phyloP scores from a whole-genome alignment of 2,888 invertebrate genomes.

The Cataglyphis albicans region DNA sequence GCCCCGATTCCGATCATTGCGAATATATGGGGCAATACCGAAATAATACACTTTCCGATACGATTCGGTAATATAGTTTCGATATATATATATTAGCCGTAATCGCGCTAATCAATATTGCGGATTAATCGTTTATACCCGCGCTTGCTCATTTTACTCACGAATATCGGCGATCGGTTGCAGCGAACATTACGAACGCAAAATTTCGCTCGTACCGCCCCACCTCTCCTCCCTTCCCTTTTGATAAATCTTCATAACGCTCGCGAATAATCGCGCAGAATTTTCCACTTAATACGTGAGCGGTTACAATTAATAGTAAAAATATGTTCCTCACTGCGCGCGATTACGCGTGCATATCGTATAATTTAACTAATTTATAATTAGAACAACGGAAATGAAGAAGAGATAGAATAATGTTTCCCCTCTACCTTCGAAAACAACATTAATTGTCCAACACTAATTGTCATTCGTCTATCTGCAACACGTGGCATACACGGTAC shows the following conservation, averaged over 20 bases:
- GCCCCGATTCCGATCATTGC: not conserved
- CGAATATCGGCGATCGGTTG: not conserved
- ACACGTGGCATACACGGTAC: not conserved
- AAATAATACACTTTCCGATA: constrained; percentile 3
- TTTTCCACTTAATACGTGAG: constrained; percentile 10
- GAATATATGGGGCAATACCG: not conserved
- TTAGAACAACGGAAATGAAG: not conserved
- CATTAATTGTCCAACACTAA: not conserved
- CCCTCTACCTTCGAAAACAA: not conserved
- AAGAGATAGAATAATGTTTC: not conserved
- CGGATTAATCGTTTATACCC: constrained; percentile 16
- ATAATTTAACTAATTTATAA: not conserved
- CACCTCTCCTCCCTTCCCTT: not conserved
- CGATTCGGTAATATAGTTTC: not conserved
- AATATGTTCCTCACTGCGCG: not conserved
- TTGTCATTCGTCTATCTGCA: not conserved
- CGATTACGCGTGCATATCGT: not conserved
- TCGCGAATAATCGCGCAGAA: not conserved
- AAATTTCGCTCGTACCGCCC: not conserved
- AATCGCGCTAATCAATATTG: constrained; percentile 33
- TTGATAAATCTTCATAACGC: constrained; percentile 8
- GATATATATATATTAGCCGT: not conserved
- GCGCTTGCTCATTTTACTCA: constrained; percentile 1
- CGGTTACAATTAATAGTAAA: not conserved
- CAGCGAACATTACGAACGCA: constrained; percentile 7